Base-by-base conservation (phyloP, 2,797 vertebrate species). In the Anableps anableps region DNA sequence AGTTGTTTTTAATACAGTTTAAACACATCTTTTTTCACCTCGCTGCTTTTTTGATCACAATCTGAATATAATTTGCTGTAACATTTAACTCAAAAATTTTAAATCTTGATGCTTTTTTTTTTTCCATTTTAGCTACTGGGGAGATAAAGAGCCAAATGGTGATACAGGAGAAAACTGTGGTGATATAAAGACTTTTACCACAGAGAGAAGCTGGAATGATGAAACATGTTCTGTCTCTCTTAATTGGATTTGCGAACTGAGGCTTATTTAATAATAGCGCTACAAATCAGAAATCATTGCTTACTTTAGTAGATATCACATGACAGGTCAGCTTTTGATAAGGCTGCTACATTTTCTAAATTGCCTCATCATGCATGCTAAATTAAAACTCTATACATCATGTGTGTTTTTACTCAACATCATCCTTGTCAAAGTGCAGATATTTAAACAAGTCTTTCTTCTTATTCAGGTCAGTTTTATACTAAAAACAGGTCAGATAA, bases 201-300 rank as follows among this genome's bases (percentile, higher is more conserved):
- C 10, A 13, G 36, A 68, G 21, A 68, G 21, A 26, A 68, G 36
- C 36, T 68, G 64, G 64, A 68, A 68, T 68, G 64, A 68, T 13
- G 36, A 5, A 26, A 41, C 0, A 0, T 68, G 64, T 68, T 41
- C 64, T 68, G 0, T 0, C 21, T 13, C 10, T 0, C 64, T 13
- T 26, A 68, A 68, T 10, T 68, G 64, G 64, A 68, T 68, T 68
- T 68, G 64, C 41, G 64, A 68, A 68, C 41, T 68, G 36, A 41
- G 26, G 36, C 36, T 68, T 23, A 26, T 4, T 11, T 34, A 38
- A 68, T 68, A 68, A 34, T 11, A 13, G 10, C 13, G 34, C 9
- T 68, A 9, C 1, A 8, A 53, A 26, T 53, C 51, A 26, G 51
- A 53, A 26, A 53, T 53, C 51, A 50, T 50, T 53, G 21, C 23